Evolutionary conservation across 2,113 vertebrate species (phyloP).

Genomic region (Montifringilla adamsi): DNA sequence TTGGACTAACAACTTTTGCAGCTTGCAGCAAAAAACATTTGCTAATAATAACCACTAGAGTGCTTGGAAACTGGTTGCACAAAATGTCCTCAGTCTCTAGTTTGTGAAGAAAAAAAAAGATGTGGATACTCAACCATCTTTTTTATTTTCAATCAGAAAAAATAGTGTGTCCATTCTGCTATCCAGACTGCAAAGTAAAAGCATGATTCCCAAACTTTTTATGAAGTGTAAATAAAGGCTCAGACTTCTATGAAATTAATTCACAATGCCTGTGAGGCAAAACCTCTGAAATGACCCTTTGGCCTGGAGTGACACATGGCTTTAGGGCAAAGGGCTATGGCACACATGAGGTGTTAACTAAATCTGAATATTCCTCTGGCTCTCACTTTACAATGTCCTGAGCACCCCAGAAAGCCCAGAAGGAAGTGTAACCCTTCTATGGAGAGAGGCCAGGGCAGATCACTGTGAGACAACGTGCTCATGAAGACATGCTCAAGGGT

Average conservation of each 20-base stretch:
- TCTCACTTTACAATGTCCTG: not conserved
- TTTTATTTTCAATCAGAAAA: not conserved
- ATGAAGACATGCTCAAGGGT: not conserved
- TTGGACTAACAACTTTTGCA: not conserved
- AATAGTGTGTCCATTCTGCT: not conserved
- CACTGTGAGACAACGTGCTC: rapidly evolving
- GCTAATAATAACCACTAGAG: not conserved
- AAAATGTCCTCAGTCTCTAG: not conserved
- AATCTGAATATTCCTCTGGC: not conserved
- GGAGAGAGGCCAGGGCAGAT: not conserved
- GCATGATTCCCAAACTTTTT: not conserved
- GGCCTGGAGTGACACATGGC: not conserved
- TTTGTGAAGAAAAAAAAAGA: not conserved
- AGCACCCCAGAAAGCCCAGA: not conserved
- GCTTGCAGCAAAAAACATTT: not conserved
- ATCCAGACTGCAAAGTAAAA: not conserved
- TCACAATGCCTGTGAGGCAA: not conserved
- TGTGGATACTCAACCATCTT: not conserved
- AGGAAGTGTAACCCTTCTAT: not conserved
- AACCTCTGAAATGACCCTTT: not conserved
- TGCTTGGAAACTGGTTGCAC: not conserved
- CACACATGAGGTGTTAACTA: not conserved
- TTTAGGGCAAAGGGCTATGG: not conserved
- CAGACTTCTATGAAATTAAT: not conserved
- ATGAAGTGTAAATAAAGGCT: not conserved